These are phyloP conservation scores for Eurytemora carolleeae DNA, from an alignment of 1,140 invertebrate species.

Conservation along the genomic window DNA sequence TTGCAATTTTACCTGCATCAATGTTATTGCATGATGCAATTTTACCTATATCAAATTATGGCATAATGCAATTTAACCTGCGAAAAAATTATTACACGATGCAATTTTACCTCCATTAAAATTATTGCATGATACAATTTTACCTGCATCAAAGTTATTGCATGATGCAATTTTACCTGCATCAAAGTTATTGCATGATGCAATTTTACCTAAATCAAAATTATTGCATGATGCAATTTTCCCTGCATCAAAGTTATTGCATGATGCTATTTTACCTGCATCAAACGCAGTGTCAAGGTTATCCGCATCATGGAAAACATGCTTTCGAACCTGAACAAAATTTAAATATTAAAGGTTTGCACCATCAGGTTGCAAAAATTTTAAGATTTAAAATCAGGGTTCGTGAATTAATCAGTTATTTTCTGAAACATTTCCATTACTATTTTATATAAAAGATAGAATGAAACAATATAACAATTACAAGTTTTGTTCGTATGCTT, in stretches of 20 bases:
- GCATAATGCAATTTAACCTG: neutral
- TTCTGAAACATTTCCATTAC: neutral
- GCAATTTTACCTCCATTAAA: neutral
- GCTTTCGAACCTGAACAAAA: conserved; percentile 18
- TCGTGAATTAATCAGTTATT: neutral
- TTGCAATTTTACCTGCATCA: conserved; percentile 23
- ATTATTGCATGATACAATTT: no score
- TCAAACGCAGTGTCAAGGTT: conserved; percentile 27
- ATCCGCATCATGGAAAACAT: conserved; percentile 24
- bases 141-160: neutral
- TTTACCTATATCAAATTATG: neutral
- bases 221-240: conserved; percentile 24
- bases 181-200: conserved; percentile 27
- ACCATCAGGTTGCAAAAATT: no score
- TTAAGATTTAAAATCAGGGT: neutral
- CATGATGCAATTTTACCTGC: conserved; percentile 20
- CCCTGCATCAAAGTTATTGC: neutral
- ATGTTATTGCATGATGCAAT: no score
- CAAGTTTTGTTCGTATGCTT: neutral
- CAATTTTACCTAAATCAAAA: conserved; percentile 24
- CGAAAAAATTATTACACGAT: neutral
- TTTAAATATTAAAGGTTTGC: neutral
- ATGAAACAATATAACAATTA: neutral
- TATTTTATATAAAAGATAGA: neutral
- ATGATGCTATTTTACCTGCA: conserved; percentile 22